Conservation (phyloP, 2,113 vertebrate species). For the Rhagologus leucostigma region DNA sequence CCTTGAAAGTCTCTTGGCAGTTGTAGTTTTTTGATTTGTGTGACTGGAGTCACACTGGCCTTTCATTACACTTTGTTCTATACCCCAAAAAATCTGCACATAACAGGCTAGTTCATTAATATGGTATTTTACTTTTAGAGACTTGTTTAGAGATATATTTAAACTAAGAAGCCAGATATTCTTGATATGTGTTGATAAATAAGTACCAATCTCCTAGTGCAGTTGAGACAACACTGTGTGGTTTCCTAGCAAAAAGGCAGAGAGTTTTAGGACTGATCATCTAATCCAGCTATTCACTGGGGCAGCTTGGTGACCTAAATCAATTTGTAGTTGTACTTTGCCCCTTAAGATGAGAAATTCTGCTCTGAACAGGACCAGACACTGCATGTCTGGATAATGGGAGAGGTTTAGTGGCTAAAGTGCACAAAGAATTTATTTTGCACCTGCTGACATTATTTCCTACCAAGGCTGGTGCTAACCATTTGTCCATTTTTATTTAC, state of each 20-base stretch:
- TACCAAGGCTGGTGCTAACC: neutral
- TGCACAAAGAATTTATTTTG: neutral
- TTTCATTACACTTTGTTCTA: neutral
- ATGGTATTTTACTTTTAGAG: neutral
- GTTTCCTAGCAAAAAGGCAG: neutral
- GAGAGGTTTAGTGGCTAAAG: neutral
- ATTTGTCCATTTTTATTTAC: neutral
- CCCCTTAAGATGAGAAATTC: neutral
- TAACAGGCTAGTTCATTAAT: neutral
- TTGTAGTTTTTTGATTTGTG: neutral
- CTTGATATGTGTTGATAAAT: neutral
- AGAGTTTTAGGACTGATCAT: neutral
- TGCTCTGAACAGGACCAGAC: neutral
- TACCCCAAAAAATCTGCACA: neutral
- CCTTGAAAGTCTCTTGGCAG: neutral
- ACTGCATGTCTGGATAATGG: neutral
- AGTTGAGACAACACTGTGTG: neutral
- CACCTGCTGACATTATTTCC: neutral
- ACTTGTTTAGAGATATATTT: neutral
- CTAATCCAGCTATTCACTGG: neutral
- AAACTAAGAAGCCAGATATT: neutral
- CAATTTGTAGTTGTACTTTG: neutral
- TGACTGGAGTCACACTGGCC: neutral
- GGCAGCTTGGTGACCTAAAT: neutral
- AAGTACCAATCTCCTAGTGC: neutral